Base-by-base conservation (phyloP, 2,113 vertebrate species). In the Notothenia coriiceps region DNA sequence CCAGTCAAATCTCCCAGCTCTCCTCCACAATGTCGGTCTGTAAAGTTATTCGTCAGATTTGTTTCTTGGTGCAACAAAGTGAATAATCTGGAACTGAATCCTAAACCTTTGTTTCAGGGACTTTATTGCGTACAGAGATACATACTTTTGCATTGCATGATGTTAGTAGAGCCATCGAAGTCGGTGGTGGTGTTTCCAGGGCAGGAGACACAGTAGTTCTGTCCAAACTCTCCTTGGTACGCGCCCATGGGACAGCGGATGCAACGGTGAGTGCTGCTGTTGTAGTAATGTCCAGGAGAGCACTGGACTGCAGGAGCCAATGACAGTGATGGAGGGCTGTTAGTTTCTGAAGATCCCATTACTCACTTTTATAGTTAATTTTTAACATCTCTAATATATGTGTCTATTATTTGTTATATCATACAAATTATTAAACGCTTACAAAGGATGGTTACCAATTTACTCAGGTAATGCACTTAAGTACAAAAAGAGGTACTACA, bases 111-210 rank as follows among this genome's bases (percentile, higher is more conserved):
- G 51, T 15, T 61, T 62, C 22, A 79, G 2, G 47, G 25, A 5
- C n/a, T 35, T 29, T 12, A 15, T 10, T 10, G 44, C 22, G 0
- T 20, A 18, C 11, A 43, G 7, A 17, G 44, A 75, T 10, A 79
- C 96, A 86, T 96, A 98, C 98, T 98, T 97, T 99, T 99, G 94
- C 98, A 99, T 55, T 99, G 98, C 47, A 96, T 97, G 86, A 98
- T 85, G 85, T 97, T 97, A 68, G 98, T 99, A 57, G 98, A 98
- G 40, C 98, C 98, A 79, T 99, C 98, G 85, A 98, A 99, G 90
- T 99, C 98, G 0, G 98, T 99, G 44, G 96, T 98, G 71, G 98
- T 99, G 83, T 98, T 98, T 89, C 97, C 97, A 56, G 98, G 98
- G 66, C 98, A 99, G 63, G 96, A 90, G 77, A 96, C 87, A 57